A percentile compares a stretch with the other conserved stretches of the same genome.
Evolutionary conservation across 2,888 invertebrate genomes (phyloP).

Genomic region (Chaetogeoica ovagalla): DNA sequence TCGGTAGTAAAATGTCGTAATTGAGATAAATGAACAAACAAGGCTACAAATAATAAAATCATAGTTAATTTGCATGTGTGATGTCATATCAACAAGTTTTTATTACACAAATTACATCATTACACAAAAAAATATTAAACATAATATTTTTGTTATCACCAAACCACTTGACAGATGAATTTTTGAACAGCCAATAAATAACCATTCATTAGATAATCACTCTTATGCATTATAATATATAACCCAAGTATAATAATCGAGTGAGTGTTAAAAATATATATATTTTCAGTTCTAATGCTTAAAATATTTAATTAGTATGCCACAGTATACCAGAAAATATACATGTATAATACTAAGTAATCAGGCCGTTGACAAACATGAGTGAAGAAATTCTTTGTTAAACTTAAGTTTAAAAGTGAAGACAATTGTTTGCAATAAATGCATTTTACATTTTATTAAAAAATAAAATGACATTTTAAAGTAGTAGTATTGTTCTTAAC

Average conservation of each 20-base stretch:
- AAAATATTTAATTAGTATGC: slow-evolving; percentile 18
- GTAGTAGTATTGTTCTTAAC: not conserved
- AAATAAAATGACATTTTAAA: not conserved
- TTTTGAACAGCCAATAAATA: no score
- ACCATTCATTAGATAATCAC: no score
- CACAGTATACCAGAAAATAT: slow-evolving; percentile 9
- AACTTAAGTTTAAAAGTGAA: not conserved
- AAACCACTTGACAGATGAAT: not conserved
- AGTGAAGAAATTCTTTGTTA: not conserved
- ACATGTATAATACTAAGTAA: not conserved
- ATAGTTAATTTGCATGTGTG: not conserved
- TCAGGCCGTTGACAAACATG: not conserved
- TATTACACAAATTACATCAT: slow-evolving; percentile 11
- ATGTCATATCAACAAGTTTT: slow-evolving; percentile 27
- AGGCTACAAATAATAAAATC: not conserved
- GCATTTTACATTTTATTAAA: not conserved
- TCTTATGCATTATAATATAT: not conserved
- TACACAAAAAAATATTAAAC: not conserved
- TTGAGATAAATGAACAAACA: not conserved
- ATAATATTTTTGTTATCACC: not conserved
- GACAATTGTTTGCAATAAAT: slow-evolving; percentile 4
- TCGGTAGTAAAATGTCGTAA: not conserved
- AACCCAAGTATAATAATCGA: not conserved
- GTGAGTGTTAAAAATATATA: not conserved
- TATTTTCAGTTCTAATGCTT: not conserved